Evolutionary conservation across 2,113 vertebrate species (phyloP).

Genomic region (Orthonyx spaldingii): DNA sequence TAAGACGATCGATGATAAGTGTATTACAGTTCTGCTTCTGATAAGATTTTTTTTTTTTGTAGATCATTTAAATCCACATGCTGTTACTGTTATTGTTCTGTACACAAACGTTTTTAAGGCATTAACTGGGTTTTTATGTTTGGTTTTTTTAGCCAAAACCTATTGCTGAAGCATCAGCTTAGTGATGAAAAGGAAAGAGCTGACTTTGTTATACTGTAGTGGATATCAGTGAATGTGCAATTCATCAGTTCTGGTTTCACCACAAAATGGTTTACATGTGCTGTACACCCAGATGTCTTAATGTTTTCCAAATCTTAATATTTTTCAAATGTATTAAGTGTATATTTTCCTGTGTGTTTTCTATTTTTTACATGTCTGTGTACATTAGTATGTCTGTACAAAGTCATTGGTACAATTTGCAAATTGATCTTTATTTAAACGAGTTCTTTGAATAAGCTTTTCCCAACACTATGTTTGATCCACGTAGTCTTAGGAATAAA

Average conservation of each 20-base stretch:
- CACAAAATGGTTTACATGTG: conserved; percentile 47
- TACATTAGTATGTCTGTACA: conserved; percentile 61
- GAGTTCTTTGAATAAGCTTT: conserved; percentile 41
- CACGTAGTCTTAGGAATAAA: not conserved
- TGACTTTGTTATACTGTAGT: not conserved
- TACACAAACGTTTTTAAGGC: not conserved
- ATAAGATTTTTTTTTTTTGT: not conserved
- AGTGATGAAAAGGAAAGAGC: not conserved
- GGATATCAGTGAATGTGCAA: conserved; percentile 47
- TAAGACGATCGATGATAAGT: not conserved
- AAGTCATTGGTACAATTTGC: not conserved
- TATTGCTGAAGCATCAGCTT: not conserved
- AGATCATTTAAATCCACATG: conserved; percentile 32
- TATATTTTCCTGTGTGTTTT: conserved; percentile 28
- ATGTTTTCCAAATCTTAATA: not conserved
- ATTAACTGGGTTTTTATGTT: not conserved
- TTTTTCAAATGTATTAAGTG: conserved; percentile 38
- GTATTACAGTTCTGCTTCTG: not conserved
- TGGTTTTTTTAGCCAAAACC: not conserved
- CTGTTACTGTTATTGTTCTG: not conserved
- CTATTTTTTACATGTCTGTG: conserved; percentile 43
- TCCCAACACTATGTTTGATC: not conserved
- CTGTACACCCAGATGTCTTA: conserved; percentile 46
- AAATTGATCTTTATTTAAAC: conserved; percentile 58
- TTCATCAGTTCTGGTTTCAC: conserved; percentile 59